Conservation (phyloP, 2,113 vertebrate species). For the Neolamprologus cancellatus region DNA sequence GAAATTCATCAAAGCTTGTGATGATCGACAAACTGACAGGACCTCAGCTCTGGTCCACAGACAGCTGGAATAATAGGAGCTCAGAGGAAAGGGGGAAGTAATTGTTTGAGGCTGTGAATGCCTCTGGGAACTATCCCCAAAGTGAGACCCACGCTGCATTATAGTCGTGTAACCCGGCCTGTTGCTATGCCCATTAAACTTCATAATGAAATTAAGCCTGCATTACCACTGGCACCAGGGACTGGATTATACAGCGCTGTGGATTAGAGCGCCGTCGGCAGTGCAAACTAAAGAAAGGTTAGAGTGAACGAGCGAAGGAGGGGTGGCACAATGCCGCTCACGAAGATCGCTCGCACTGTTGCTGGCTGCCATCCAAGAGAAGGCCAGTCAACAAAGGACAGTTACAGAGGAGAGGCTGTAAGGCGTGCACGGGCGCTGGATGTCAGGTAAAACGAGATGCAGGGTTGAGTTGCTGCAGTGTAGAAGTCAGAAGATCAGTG, state of each 20-base stretch:
- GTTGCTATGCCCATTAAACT: slow-evolving; percentile 53
- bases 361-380: slow-evolving; percentile 38
- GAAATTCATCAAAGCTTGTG: not conserved
- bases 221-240: slow-evolving; percentile 42
- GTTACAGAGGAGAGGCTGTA: not conserved
- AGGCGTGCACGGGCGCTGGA: slow-evolving; percentile 8
- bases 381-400: slow-evolving; percentile 42
- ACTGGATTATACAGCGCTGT: slow-evolving; percentile 37
- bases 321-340: slow-evolving; percentile 25
- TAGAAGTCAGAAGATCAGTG: slow-evolving; percentile 17
- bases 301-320: not conserved
- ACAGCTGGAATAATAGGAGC: not conserved
- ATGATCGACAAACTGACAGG: not conserved
- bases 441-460: slow-evolving; percentile 41
- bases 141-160: slow-evolving; percentile 3
- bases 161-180: slow-evolving; percentile 12
- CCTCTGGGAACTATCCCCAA: slow-evolving; percentile 1
- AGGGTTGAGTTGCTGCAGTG: slow-evolving; percentile 9
- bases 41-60: not conserved
- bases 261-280: slow-evolving; percentile 29
- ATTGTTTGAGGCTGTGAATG: not conserved
- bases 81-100: not conserved
- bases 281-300: slow-evolving; percentile 18
- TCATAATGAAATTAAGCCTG: slow-evolving; percentile 57
- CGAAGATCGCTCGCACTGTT: slow-evolving; percentile 18